Evolutionary conservation across 1,140 invertebrate species (phyloP), one percentile per base, ranked within the genome.

Genomic region (Bombus fervidus): DNA sequence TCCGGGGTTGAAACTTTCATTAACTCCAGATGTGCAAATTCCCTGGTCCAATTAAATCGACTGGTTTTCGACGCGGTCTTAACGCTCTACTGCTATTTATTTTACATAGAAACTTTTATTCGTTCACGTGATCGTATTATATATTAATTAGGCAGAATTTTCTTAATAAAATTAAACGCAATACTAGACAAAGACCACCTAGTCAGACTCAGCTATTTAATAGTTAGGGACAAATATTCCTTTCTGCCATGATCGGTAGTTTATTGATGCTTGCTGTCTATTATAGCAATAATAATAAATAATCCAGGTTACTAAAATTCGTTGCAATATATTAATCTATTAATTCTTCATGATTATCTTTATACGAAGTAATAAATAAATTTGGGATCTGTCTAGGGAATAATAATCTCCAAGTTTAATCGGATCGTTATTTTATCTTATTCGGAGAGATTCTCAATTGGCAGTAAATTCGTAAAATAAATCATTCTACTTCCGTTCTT

Each of bases 21-120:
- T 78, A 78, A 59, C 53, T 71, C 66, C 82, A 79, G 75, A 84
- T 79, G 82, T 37, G 62, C 82, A 31, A 79, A 84, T 71, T 84
- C 53, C 75, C 75, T 37, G 47, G 31, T 71, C 53, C 82, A 72
- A 84, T 84, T 79, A 84, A 71, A 84, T 84, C 66, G 75, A 12
- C 25, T 13, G 34, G 37, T 34, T 59, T 37, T 34, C 22, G 2
- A 34, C 37, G 18, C 25, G 39, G 18, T 59, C 37, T 69, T 78
- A 71, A 84, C 64, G 15, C 22, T 10, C 22, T 18, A 28, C 6
- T 2, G 9, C 13, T 79, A 76, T 79, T 84, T 84, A 84, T 43
- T 59, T 78, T 28, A 57, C 43, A 5, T 13, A 34, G 13, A 37
- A 31, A 39, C 8, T 1, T 1, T 10, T 12, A 62, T 12, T 62